These are phyloP conservation scores for Esox lucius DNA, from an alignment of 2,797 vertebrate genomes.

Conservation along the genomic window DNA sequence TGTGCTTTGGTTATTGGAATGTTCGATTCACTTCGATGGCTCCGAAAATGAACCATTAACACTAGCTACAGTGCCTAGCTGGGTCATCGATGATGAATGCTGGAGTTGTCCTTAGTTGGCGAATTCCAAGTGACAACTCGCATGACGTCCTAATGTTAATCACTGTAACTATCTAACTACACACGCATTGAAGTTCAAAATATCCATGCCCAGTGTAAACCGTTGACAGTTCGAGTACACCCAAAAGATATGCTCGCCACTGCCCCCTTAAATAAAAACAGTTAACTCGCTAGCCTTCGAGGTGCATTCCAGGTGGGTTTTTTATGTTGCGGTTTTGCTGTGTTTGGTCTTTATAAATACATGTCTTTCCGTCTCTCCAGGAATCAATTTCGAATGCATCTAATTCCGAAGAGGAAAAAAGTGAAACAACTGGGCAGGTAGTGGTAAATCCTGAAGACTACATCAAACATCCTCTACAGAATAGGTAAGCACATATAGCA, in stretches of 20 bases:
- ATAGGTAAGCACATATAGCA: conserved; percentile 76
- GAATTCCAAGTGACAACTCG: not conserved
- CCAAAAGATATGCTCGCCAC: not conserved
- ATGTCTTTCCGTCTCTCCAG: conserved; percentile 54
- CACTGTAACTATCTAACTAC: too few relatives aligned
- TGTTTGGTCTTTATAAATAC: not conserved
- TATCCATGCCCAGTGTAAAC: not conserved
- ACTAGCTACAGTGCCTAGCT: not conserved
- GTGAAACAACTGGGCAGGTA: conserved; percentile 76
- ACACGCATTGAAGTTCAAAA: too few relatives aligned
- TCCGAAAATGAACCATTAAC: not conserved
- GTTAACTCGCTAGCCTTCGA: not conserved
- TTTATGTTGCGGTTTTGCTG: too few relatives aligned
- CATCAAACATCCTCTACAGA: conserved; percentile 96
- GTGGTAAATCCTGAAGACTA: conserved; percentile 85
- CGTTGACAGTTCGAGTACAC: not conserved
- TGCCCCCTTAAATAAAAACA: not conserved
- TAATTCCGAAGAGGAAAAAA: conserved; percentile 85
- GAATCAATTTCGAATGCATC: conserved; percentile 82
- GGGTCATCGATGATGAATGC: not conserved
- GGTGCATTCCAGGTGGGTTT: not conserved
- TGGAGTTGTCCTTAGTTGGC: not conserved
- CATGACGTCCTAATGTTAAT: not conserved
- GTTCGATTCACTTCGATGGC: not conserved
- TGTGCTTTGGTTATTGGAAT: not conserved